A percentile compares a stretch with the other conserved stretches of the same genome.
Evolutionary conservation across 1,140 invertebrate species (phyloP).

Genomic region (Luehdorfia chinensis): DNA sequence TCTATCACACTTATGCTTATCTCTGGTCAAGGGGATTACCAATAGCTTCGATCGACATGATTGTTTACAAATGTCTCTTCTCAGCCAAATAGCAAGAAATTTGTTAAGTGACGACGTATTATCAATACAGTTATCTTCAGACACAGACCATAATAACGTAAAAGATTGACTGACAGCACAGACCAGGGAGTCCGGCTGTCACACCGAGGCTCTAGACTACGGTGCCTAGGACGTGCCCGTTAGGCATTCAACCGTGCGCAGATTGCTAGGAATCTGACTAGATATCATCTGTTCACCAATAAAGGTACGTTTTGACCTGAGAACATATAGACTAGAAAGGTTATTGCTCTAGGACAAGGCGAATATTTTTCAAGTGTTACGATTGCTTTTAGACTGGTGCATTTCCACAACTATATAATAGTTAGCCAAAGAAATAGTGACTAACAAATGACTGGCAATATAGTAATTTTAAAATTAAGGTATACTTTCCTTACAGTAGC

Average conservation of each 20-base stretch:
- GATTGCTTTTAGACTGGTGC: not conserved
- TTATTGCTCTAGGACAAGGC: conserved; percentile 1
- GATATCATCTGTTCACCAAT: conserved; percentile 51
- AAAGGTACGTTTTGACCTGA: conserved; percentile 2
- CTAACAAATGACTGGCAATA: too few species aligned
- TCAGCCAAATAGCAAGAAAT: conserved; percentile 3
- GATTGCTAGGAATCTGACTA: conserved; percentile 54
- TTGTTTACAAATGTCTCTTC: too few species aligned
- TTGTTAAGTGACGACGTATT: conserved; percentile 11
- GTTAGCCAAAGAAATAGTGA: too few species aligned
- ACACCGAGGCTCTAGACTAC: conserved; percentile 18
- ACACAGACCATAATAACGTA: conserved; percentile 32
- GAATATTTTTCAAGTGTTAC: not conserved
- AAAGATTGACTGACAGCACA: conserved; percentile 49
- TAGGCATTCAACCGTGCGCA: conserved; percentile 54
- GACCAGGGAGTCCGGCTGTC: conserved; percentile 36
- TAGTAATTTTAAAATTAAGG: too few species aligned
- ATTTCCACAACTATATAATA: too few species aligned
- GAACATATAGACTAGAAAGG: conserved; percentile 6
- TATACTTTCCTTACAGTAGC: not conserved
- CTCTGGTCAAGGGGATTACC: too few species aligned
- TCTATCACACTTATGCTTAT: too few species aligned
- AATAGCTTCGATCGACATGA: too few species aligned
- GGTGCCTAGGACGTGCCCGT: conserved; percentile 43
- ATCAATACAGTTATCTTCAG: conserved; percentile 40